Percentiles rank a stretch among this genome's conserved stretches.
Conservation (phyloP, 2,888 invertebrate species). For the Cephus pygmeus region DNA sequence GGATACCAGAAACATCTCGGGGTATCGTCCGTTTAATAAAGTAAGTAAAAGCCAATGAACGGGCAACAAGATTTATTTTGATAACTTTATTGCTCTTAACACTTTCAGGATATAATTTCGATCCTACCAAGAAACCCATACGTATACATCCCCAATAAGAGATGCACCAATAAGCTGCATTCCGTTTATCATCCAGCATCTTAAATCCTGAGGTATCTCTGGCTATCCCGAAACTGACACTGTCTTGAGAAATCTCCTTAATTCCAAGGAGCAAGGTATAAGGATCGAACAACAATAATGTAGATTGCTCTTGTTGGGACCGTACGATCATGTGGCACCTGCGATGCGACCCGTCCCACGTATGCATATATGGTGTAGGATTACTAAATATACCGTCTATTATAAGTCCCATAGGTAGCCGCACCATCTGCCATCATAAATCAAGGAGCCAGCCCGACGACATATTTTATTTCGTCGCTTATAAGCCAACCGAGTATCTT, state of each 20-base stretch:
- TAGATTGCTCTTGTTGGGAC: not conserved
- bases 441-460: slow-evolving; percentile 20
- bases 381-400: slow-evolving; percentile 24
- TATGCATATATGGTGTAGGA: slow-evolving; percentile 13
- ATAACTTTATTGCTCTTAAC: not conserved
- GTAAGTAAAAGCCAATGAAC: not conserved
- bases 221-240: not conserved
- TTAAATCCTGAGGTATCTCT: not conserved
- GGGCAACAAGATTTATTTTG: not conserved
- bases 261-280: not conserved
- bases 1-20: not conserved
- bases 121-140: not conserved
- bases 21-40: not conserved
- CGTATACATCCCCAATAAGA: not conserved
- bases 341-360: slow-evolving; percentile 1
- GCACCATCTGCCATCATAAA: slow-evolving; percentile 22
- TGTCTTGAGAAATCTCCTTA: not conserved
- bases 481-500: slow-evolving; percentile 7
- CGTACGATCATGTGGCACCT: slow-evolving; percentile 1
- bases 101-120: not conserved
- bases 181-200: not conserved
- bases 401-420: slow-evolving; percentile 15
- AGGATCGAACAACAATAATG: not conserved
- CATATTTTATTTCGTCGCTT: slow-evolving; percentile 24
- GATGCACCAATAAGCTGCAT: not conserved